These are phyloP conservation scores for Meloe dianella DNA, from an alignment of 2,888 invertebrate species.

Conservation along the genomic window DNA sequence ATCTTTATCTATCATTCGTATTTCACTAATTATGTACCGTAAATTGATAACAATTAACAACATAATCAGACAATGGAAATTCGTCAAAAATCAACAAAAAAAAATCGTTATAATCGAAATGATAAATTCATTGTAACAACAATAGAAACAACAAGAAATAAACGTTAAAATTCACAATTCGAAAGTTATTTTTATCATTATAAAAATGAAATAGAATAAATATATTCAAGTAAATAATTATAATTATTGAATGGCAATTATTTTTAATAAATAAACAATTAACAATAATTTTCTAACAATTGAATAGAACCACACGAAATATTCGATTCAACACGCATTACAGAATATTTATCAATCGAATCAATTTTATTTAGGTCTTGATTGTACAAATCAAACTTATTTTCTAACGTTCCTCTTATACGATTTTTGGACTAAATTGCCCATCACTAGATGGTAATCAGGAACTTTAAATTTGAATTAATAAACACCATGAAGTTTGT, in stretches of 20 bases:
- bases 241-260: too few species aligned
- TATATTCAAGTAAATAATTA: too few species aligned
- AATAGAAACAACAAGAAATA: too few species aligned
- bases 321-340: not conserved
- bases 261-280: not conserved
- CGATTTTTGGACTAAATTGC: not conserved
- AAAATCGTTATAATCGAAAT: not conserved
- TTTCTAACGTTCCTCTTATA: too few species aligned
- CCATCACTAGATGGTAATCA: slow-evolving; percentile 2
- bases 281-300: not conserved
- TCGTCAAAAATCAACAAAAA: too few species aligned
- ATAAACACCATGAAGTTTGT: not conserved
- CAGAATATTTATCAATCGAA: not conserved
- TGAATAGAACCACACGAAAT: not conserved
- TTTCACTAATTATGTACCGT: slow-evolving; percentile 7
- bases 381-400: not conserved
- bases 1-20: not conserved
- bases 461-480: not conserved
- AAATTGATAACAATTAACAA: slow-evolving; percentile 1
- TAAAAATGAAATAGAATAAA: too few species aligned
- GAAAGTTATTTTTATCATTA: too few species aligned
- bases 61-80: not conserved
- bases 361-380: not conserved
- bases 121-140: not conserved
- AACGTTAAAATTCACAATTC: too few species aligned